Evolutionary conservation across 2,888 invertebrate genomes (phyloP).

Genomic region (Rhagium mordax): DNA sequence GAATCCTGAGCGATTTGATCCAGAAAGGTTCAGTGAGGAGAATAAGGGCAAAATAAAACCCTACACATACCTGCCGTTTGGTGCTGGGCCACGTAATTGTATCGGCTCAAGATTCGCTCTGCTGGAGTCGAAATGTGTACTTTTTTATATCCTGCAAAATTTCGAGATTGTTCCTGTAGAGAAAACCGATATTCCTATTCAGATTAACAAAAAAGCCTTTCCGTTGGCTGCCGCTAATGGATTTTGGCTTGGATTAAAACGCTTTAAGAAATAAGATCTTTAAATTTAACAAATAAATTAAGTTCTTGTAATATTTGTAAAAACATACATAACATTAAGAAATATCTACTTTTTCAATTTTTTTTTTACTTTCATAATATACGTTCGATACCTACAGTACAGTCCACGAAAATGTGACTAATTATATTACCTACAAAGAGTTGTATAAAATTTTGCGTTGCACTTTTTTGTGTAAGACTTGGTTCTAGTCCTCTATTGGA

Average conservation of each 20-base stretch:
- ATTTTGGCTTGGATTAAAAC: conserved; percentile 39
- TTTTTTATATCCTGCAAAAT: conserved; percentile 58
- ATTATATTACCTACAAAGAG: too few relatives aligned
- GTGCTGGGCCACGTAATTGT: conserved; percentile 72
- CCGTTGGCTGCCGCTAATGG: conserved; percentile 54
- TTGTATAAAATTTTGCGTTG: too few relatives aligned
- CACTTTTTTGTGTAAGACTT: too few relatives aligned
- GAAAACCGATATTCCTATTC: conserved; percentile 61
- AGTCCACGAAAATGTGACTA: too few relatives aligned
- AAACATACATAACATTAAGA: too few relatives aligned
- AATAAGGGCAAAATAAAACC: conserved; percentile 68
- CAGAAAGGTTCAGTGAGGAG: conserved; percentile 57
- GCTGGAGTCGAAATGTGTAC: conserved; percentile 62
- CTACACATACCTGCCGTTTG: conserved; percentile 72
- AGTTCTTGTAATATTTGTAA: too few relatives aligned
- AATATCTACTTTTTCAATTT: too few relatives aligned
- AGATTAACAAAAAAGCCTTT: conserved; percentile 50
- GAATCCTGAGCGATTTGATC: conserved; percentile 70
- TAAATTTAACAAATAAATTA: too few relatives aligned
- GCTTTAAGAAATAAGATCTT: background rate
- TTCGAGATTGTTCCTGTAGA: conserved; percentile 59
- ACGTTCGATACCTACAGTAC: too few relatives aligned
- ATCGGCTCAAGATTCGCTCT: conserved; percentile 69
- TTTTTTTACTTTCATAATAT: too few relatives aligned
- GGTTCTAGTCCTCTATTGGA: too few relatives aligned